These are phyloP conservation scores for Carpatolechia fugitivella DNA, from an alignment of 2,888 invertebrate species.

Conservation along the genomic window DNA sequence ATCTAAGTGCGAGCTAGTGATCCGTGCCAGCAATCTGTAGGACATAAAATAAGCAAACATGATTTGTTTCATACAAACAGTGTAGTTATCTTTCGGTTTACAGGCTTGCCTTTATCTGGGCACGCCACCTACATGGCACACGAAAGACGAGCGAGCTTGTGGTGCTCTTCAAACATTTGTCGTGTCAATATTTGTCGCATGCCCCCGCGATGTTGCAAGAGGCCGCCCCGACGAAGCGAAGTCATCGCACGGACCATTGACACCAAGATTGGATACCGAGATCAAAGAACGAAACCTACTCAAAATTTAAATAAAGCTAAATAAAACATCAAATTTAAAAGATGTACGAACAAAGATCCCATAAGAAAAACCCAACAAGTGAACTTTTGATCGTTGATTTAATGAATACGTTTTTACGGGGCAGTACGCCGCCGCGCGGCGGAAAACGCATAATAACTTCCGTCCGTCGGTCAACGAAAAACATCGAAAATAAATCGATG, in stretches of 20 bases:
- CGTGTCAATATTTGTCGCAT: constrained; percentile 68
- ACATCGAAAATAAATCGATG: constrained; percentile 62
- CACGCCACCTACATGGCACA: constrained; percentile 49
- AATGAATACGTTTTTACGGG: constrained; percentile 73
- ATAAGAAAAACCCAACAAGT: constrained; percentile 41
- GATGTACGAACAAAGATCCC: constrained; percentile 39
- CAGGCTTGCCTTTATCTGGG: constrained; percentile 50
- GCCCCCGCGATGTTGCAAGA: constrained; percentile 57
- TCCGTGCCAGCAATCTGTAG: constrained; percentile 53
- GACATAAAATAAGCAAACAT: constrained; percentile 66
- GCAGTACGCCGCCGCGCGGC: constrained; percentile 57
- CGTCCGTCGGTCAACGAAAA: constrained; percentile 61
- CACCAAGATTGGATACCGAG: constrained; percentile 27
- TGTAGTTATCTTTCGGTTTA: constrained; percentile 57
- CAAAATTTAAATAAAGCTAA: background rate
- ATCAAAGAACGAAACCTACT: constrained; percentile 23
- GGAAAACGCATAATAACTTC: constrained; percentile 78
- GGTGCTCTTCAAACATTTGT: constrained; percentile 65
- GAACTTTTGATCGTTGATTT: constrained; percentile 60
- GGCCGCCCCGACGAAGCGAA: constrained; percentile 37
- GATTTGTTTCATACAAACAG: constrained; percentile 69
- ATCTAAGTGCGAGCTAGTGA: constrained; percentile 50
- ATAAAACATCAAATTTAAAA: constrained; percentile 10
- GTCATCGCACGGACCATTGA: constrained; percentile 35
- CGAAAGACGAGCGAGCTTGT: constrained; percentile 60